Percentiles rank a stretch among this genome's conserved stretches.
Conservation (phyloP, 2,888 invertebrate species). For the Epicampocera succincta region DNA sequence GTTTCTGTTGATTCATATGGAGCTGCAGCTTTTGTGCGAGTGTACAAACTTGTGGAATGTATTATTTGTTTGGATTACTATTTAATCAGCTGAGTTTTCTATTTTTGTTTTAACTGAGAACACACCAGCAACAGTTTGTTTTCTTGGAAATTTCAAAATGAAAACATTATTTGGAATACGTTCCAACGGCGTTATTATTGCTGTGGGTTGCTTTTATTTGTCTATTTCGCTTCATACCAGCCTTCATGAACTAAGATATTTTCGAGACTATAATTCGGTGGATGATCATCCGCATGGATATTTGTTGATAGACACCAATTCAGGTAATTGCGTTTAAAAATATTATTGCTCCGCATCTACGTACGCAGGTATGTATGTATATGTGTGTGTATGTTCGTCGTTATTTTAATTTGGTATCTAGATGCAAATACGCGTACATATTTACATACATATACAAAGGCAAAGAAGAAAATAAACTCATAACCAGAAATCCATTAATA, state of each 20-base stretch:
- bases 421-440: too few species aligned
- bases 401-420: too few species aligned
- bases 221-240: slow-evolving; percentile 31
- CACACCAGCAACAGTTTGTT: not conserved
- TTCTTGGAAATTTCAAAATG: slow-evolving; percentile 22
- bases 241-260: slow-evolving; percentile 26
- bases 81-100: not conserved
- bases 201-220: slow-evolving; percentile 19
- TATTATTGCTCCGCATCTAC: too few species aligned
- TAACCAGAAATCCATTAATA: too few species aligned
- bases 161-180: slow-evolving; percentile 44
- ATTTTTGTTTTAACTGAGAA: not conserved
- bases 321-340: slow-evolving; percentile 11
- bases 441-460: too few species aligned
- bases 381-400: too few species aligned
- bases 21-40: slow-evolving; percentile 10
- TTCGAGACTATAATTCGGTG: not conserved
- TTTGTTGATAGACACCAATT: slow-evolving; percentile 27
- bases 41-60: not conserved
- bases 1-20: not conserved
- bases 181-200: not conserved
- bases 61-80: not conserved
- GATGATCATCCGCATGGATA: not conserved
- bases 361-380: too few species aligned
- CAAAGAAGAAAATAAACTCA: too few species aligned